phyloP scores from a whole-genome alignment of 2,113 vertebrate species.

The Bagarius yarrelli region DNA sequence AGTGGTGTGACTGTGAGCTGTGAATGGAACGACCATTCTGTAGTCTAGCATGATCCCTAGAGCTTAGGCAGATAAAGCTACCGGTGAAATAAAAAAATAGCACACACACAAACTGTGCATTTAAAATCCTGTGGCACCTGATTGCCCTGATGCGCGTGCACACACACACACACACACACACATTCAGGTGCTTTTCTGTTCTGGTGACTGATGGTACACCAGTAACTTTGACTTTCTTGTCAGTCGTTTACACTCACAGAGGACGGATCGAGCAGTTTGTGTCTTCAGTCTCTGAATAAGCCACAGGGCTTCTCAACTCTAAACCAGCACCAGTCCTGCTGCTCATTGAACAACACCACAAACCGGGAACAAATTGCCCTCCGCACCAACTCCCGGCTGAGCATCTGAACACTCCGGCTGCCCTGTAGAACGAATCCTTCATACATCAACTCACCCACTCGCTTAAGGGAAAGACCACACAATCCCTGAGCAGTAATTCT shows the following conservation, averaged over 20 bases:
- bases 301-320: constrained; percentile 4
- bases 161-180: constrained; percentile 15
- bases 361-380: constrained; percentile 19
- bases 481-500: neutral
- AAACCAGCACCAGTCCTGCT: constrained; percentile 10
- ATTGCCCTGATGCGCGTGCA: constrained; percentile 54
- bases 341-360: neutral
- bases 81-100: constrained; percentile 25
- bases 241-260: neutral
- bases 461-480: neutral
- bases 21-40: neutral
- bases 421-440: neutral
- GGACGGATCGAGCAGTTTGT: neutral
- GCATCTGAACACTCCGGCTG: neutral
- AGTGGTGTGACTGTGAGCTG: constrained; percentile 4
- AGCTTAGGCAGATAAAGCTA: constrained; percentile 37
- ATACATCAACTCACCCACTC: neutral
- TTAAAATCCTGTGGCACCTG: too few relatives aligned
- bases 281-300: neutral
- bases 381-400: neutral
- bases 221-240: neutral
- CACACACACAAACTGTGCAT: neutral
- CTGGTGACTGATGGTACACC: constrained; percentile 60
- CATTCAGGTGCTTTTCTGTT: constrained; percentile 51
- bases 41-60: neutral